Evolutionary conservation across 2,888 invertebrate species (phyloP), one percentile per base, ranked within the genome.

Genomic region (Nomada flava): DNA sequence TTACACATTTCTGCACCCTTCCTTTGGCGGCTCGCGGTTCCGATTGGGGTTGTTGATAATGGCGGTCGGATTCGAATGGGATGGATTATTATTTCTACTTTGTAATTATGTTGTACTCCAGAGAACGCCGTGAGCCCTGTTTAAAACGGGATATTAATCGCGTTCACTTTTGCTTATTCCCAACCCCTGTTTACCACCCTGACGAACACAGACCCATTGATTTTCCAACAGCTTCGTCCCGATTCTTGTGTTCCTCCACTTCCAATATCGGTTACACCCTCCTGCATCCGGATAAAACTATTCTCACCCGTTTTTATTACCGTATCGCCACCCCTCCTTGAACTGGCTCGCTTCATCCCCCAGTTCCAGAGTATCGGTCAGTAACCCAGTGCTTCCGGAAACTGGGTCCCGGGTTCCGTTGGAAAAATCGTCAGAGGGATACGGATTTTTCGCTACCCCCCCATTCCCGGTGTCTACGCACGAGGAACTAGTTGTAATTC

Each of bases 381-480:
- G 64, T 87, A 84, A 87, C 79, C 77, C 76, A 53, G 50, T 52
- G 36, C 20, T 42, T 26, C 20, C 18, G 20, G 62, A n/a, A 74
- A 68, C 73, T 63, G 44, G 26, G 65, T 83, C 55, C 57, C 57
- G 18, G 23, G 11, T 47, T 26, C 26, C 47, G 18, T 18, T 10
- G 4, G 10, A 15, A 10, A 50, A 44, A 62, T n/a, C 23, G 20
- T 36, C 36, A 36, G 5, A 36, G 7, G 7, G 7, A 36, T n/a
- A 59, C 29, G 23, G 75, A 76, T 60, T 71, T 86, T 77, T 79
- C 70, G 55, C 72, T 42, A 42, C 65, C 62, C 23, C 20, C 23
- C 68, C 23, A 29, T 64, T 44, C 55, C 65, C 55, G 55, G 68
- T 79, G 81, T 67, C 59, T 74, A 55, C 23, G 70, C 57, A 29